Base-by-base conservation (phyloP, 2,888 invertebrate genomes). In the Trimorus sp. region DNA sequence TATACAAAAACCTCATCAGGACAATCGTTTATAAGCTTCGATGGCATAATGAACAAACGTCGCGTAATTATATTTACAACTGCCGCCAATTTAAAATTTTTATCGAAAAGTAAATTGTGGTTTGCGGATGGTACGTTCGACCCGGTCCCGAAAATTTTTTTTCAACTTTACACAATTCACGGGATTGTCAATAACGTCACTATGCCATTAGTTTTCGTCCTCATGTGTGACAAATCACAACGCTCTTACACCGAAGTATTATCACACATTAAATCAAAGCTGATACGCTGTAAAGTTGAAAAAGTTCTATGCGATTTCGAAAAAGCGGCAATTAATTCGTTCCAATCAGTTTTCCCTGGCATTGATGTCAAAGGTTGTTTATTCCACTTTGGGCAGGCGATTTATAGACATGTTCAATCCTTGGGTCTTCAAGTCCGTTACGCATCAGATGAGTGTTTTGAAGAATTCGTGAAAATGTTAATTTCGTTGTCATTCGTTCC, bases 331-430 rank as follows among this genome's bases (percentile, higher is more conserved):
- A 62, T 48, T 16, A 62, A 62, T 62, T 9, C 62, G 8, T 48
- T 48, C 42, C 7, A 11, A 8, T 2, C 14, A 7, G 62, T 62
- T 8, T 49, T 62, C 15, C 42, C 16, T 45, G 15, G 12, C 3
- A 42, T 48, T 42, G 42, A n/a, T 6, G 12, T 62, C 15, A 62
- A 62, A 62, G 48, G 48, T 26, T 62, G 62, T 62, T 49, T 62
- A 48, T 62, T 62, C 36, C 62, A 62, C 36, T 62, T 62, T 48
- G 62, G 62, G 7, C 62, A 62, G n/a, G 62, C 62, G 12, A 14
- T 62, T 48, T 62, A 26, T 26, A 26, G 48, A 36, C 40, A 62
- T 2, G 42, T 62, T 7, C 62, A 62, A 48, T 8, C 7, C n/a
- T 14, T 62, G 6, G 48, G 62, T 15, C 12, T 62, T 5, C 26